Conservation (phyloP, 30 jellyfish, hydroid and myxozoan genomes). For the Hydra vulgaris region DNA sequence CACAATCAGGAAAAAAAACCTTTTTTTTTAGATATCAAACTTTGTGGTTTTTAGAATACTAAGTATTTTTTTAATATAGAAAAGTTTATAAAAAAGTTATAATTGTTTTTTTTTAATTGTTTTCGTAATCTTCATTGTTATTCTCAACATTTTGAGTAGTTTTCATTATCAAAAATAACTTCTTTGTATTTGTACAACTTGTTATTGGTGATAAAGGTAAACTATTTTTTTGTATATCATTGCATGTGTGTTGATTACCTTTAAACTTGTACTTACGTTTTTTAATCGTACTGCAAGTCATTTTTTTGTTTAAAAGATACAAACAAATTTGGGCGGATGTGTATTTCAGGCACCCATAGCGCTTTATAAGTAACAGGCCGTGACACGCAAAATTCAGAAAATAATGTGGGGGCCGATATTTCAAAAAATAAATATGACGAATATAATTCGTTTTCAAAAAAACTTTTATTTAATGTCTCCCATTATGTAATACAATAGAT, state of each 20-base stretch:
- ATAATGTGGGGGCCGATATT: too few relatives aligned
- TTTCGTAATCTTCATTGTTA: background rate
- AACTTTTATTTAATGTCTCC: too few relatives aligned
- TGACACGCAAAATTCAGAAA: too few relatives aligned
- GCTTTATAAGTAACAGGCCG: too few relatives aligned
- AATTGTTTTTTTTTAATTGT: background rate
- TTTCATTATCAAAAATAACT: background rate
- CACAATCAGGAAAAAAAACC: too few relatives aligned
- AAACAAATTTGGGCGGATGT: too few relatives aligned
- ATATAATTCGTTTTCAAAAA: too few relatives aligned
- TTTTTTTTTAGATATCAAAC: too few relatives aligned
- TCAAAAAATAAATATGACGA: too few relatives aligned
- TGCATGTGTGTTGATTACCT: background rate
- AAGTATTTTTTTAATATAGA: too few relatives aligned
- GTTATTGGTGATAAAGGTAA: background rate
- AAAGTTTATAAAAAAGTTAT: background rate
- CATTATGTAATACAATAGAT: too few relatives aligned
- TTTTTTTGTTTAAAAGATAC: background rate
- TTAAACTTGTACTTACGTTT: background rate
- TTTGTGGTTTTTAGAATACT: background rate
- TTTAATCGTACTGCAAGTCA: background rate
- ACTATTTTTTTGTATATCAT: background rate
- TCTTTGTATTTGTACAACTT: background rate
- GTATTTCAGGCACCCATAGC: too few relatives aligned
- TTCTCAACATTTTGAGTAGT: background rate